Evolutionary conservation across 2,113 vertebrate genomes (phyloP).

Genomic region (Antechinus flavipes): DNA sequence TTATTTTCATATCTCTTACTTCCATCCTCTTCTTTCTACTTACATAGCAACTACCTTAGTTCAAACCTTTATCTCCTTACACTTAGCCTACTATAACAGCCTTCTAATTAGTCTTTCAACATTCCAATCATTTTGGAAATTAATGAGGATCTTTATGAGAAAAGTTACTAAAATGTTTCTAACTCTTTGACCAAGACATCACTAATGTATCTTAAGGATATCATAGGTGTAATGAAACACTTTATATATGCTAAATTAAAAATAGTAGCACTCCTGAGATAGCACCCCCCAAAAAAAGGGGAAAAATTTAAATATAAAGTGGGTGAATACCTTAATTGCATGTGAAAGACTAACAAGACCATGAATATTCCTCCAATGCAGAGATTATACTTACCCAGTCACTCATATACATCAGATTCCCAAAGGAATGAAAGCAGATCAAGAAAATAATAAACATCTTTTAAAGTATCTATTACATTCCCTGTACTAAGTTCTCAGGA

Average conservation of each 20-base stretch:
- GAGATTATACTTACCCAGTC: background rate
- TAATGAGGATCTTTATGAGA: background rate
- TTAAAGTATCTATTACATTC: background rate
- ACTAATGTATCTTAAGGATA: background rate
- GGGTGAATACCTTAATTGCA: background rate
- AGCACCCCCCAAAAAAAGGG: background rate
- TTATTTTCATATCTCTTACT: background rate
- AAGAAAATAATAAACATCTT: background rate
- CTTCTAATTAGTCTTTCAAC: background rate
- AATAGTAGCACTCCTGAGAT: background rate
- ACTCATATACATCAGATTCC: background rate
- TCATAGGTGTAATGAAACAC: background rate
- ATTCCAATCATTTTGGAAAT: background rate
- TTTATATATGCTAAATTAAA: too few relatives aligned
- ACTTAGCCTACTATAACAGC: background rate
- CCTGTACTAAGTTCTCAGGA: background rate
- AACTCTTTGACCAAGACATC: background rate
- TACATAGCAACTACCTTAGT: background rate
- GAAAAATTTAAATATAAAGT: background rate
- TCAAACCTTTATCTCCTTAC: background rate
- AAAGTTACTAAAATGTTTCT: background rate
- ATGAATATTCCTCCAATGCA: background rate
- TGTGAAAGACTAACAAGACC: background rate
- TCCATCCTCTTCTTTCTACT: background rate
- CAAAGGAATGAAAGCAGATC: background rate